Evolutionary conservation across 2,113 vertebrate species (phyloP).

Genomic region (Mustela nigripes): DNA sequence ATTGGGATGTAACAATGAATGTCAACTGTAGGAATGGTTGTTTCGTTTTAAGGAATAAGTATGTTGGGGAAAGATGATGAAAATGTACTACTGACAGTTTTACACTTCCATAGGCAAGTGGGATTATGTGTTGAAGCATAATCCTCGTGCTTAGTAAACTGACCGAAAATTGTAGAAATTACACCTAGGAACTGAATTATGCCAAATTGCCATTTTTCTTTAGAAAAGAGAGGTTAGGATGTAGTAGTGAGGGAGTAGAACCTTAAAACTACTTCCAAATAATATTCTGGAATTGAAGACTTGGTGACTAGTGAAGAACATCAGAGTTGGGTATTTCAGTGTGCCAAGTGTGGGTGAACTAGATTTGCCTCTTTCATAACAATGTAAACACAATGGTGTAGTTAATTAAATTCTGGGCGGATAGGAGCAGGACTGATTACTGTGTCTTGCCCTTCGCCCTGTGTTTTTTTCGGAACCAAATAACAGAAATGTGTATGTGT

Average conservation of each 20-base stretch:
- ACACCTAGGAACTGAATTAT: slow-evolving; percentile 74
- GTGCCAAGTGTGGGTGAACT: slow-evolving; percentile 73
- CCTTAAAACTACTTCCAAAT: slow-evolving; percentile 52
- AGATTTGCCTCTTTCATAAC: slow-evolving; percentile 73
- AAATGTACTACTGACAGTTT: slow-evolving; percentile 83
- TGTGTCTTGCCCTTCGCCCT: slow-evolving; percentile 72
- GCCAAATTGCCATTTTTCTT: slow-evolving; percentile 68
- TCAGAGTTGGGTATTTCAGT: background rate
- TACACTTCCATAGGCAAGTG: slow-evolving; percentile 81
- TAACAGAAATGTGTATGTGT: slow-evolving; percentile 65
- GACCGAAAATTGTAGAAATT: slow-evolving; percentile 77
- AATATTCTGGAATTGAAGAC: slow-evolving; percentile 18
- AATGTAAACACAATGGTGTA: slow-evolving; percentile 72
- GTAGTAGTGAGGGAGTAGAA: slow-evolving; percentile 32
- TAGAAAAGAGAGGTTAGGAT: slow-evolving; percentile 58
- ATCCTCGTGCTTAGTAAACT: slow-evolving; percentile 72
- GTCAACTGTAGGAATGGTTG: slow-evolving; percentile 81
- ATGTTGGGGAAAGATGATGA: slow-evolving; percentile 55
- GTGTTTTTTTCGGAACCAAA: slow-evolving; percentile 70
- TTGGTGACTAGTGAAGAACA: slow-evolving; percentile 50
- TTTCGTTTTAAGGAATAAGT: slow-evolving; percentile 78
- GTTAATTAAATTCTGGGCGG: slow-evolving; percentile 61
- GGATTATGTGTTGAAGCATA: slow-evolving; percentile 83
- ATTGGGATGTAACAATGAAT: slow-evolving; percentile 82
- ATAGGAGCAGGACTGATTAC: slow-evolving; percentile 75